Evolutionary conservation across 2,113 vertebrate species (phyloP).

Genomic region (Tachuris rubrigastra): DNA sequence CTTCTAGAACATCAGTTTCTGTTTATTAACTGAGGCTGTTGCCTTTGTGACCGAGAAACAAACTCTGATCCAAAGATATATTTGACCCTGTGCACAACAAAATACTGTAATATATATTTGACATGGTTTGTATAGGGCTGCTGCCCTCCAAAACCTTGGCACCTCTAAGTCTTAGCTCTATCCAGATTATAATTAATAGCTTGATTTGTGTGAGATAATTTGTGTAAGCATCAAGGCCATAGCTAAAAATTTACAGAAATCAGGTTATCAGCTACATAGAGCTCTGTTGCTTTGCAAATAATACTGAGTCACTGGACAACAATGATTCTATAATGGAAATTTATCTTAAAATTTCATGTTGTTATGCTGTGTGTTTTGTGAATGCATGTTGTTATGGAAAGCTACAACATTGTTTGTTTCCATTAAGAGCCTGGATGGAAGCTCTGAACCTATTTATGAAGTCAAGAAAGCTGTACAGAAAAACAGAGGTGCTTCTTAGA

Average conservation of each 20-base stretch:
- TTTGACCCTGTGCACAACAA: neutral
- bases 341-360: neutral
- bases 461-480: neutral
- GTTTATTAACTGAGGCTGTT: neutral
- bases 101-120: neutral
- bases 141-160: neutral
- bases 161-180: neutral
- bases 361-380: neutral
- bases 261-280: neutral
- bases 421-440: neutral
- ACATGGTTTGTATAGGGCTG: neutral
- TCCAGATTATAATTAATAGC: neutral
- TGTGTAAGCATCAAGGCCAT: neutral
- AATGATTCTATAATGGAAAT: neutral
- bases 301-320: neutral
- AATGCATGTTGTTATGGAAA: neutral
- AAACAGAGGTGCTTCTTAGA: neutral
- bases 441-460: neutral
- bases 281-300: neutral
- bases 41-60: neutral
- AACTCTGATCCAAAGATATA: neutral
- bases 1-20: neutral
- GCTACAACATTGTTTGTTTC: neutral
- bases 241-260: neutral
- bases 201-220: neutral